Base-by-base conservation (phyloP, 2,888 invertebrate species). In the Cloeon dipterum region DNA sequence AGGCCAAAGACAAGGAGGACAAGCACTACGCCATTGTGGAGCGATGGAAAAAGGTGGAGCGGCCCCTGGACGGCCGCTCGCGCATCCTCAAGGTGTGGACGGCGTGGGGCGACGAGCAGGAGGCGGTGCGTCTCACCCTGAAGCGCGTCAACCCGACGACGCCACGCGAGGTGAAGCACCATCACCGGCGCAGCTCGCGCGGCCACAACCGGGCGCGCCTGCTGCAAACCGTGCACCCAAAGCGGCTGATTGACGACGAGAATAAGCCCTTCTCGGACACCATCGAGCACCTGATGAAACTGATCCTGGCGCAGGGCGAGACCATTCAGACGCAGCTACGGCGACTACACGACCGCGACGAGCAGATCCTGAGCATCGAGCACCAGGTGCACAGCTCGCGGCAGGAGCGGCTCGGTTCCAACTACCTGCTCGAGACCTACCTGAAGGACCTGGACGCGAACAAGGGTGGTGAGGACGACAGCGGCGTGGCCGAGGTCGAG, bases 371-470 rank as follows among this genome's bases (percentile, higher is more conserved):
- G 43, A 68, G 68, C 48, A 66, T 78, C 46, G 79, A 79, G 59
- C 74, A 76, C 49, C 74, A 76, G 50, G 73, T 76, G 20, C 79
- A 81, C 54, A 68, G 70, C 43, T 68, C 64, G 32, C 60, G 78
- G 34, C 71, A 75, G 56, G 67, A 73, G 43, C 74, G 75, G 48
- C 68, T 77, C 49, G 79, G 79, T 14, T 75, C 75, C 42, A 79
- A 81, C 55, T 81, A 81, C 52, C 62, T 81, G 34, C 59, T 79
- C 13, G 77, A 79, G 53, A 74, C 79, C 2, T 81, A 81, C 51
- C 61, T 81, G 32, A 65, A 63, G 45, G 64, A 64, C n/a, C 46
- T 42, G 40, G 34, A 45, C 40, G 39, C 43, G 63, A 37, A 26
- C 35, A 36, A 40, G 38, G 41, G 32, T 34, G 29, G 10, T 3